These are phyloP conservation scores for Amphimedon queenslandica DNA, from an alignment of 37 sponge, comb jelly and placozoan species.

Conservation along the genomic window DNA sequence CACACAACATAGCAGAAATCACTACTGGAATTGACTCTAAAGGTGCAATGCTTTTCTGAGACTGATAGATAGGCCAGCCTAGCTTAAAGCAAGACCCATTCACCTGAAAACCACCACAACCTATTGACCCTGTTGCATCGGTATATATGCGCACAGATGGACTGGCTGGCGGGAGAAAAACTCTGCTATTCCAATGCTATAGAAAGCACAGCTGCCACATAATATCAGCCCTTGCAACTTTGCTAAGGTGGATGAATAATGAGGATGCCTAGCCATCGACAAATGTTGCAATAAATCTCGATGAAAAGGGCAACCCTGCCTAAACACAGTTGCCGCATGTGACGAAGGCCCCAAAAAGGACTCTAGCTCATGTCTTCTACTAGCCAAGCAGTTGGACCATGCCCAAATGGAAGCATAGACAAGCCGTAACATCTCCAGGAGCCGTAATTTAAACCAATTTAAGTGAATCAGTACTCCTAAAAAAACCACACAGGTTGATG, in stretches of 20 bases:
- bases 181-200: background rate
- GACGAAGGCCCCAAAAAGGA: background rate
- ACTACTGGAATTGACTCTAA: background rate
- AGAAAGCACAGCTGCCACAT: background rate
- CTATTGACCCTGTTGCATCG: slow-evolving; percentile 2
- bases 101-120: background rate
- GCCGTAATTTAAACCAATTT: no score
- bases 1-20: background rate
- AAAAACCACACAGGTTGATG: background rate
- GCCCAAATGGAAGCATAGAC: no score
- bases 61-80: background rate
- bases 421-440: no score
- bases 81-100: background rate
- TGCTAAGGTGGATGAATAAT: background rate
- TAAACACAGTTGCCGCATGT: background rate
- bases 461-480: background rate
- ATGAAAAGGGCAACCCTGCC: background rate
- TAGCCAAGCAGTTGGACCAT: background rate
- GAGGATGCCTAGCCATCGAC: background rate
- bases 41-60: background rate
- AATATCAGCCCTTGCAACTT: background rate
- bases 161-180: background rate
- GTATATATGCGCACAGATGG: background rate
- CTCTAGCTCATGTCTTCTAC: background rate
- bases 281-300: background rate